Base-by-base conservation (phyloP, 2,888 invertebrate species). In the Julus scandinavius region DNA sequence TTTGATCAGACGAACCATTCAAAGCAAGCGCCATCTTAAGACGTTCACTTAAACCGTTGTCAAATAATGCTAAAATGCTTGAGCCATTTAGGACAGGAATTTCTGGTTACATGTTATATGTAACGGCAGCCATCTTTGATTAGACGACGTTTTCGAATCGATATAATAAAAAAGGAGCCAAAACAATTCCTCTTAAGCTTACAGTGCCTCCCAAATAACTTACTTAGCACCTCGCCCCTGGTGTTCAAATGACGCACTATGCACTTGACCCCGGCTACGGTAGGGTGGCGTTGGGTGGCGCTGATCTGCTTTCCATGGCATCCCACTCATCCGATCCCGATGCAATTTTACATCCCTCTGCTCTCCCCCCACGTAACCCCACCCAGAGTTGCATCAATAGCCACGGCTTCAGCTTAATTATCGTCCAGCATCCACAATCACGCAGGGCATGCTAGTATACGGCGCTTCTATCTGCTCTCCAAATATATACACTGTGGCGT, bases 361-460 rank as follows among this genome's bases (percentile, higher is more conserved):
- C 29, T 11, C 72, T n/a, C 63, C 9, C 72, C 29, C 29, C 72
- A 72, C 72, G 29, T 29, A 29, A 29, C 72, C 72, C 72, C 72
- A 72, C 72, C 72, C 29, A 72, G 72, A 72, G 11, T 29, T 72
- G 72, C 72, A 72, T 72, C 72, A 72, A 72, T 72, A 72, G 72
- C 72, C n/a, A 29, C 11, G 72, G 72, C 72, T 72, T 29, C 72
- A 29, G 72, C 20, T 72, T 72, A 72, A 72, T 72, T 72, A 72
- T 72, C 72, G 72, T 72, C 72, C 72, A 72, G 72, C 72, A n/a
- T 72, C 72, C 72, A 72, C 72, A 72, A 72, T 72, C 72, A 72
- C 63, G 63, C 63, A n/a, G 63, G 20, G 63, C 63, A 63, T 20
- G 63, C 63, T 5, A 63, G n/a, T 72, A 29, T 29, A 72, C 72